Conservation (phyloP, 1,140 invertebrate genomes). For the Ceratina calcarata region DNA sequence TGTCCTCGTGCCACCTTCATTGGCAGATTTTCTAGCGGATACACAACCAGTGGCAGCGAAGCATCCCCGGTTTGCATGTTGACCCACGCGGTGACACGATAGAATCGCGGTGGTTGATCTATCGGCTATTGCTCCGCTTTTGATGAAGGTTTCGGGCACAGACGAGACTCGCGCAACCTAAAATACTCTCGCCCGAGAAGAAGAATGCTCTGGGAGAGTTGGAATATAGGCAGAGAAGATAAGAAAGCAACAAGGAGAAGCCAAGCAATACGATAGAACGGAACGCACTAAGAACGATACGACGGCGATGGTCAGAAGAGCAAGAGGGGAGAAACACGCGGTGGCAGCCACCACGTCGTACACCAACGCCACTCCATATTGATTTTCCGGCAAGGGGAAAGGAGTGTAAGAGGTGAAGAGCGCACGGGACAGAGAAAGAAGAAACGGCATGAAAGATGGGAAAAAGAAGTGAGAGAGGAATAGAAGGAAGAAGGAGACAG, state of each 20-base stretch:
- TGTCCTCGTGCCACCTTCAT: no score
- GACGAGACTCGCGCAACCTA: background rate
- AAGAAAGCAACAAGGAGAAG: background rate
- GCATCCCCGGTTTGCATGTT: conserved; percentile 33
- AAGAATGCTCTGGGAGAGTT: background rate
- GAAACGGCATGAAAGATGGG: conserved; percentile 16
- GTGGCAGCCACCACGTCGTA: conserved; percentile 69
- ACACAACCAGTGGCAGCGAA: conserved; percentile 6
- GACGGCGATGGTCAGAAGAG: conserved; percentile 20
- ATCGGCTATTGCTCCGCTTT: background rate
- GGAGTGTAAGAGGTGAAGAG: conserved; percentile 37
- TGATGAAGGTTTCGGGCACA: conserved; percentile 10
- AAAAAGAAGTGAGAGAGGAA: conserved; percentile 14
- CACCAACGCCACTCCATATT: conserved; percentile 74
- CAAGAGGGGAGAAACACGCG: conserved; percentile 58
- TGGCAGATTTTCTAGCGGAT: no score
- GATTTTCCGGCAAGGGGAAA: conserved; percentile 70
- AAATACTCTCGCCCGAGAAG: conserved; percentile 10
- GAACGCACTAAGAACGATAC: background rate
- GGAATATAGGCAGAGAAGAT: background rate
- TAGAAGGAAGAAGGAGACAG: conserved; percentile 9
- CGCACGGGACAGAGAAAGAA: conserved; percentile 20
- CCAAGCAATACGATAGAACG: background rate
- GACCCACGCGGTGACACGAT: conserved; percentile 32
- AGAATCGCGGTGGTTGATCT: conserved; percentile 28